Conservation (phyloP, 2,888 invertebrate species). For the Eupeodes luniger region DNA sequence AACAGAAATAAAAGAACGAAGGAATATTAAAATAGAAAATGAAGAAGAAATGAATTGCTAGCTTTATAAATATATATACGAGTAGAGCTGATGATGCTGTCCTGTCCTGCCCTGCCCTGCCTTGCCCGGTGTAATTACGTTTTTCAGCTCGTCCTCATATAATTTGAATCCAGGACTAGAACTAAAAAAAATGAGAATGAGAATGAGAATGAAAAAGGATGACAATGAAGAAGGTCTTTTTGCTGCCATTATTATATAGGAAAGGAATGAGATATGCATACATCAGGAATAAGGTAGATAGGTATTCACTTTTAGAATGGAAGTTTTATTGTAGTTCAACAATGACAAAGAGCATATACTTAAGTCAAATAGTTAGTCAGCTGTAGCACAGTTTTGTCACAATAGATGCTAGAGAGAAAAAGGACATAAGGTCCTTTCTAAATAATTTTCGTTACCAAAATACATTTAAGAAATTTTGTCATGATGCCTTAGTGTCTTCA, state of each 20-base stretch:
- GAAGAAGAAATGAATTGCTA: constrained; percentile 45
- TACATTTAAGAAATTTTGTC: constrained; percentile 39
- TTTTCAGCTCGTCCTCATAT: constrained; percentile 71
- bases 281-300: background rate
- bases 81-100: constrained; percentile 4
- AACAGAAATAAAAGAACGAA: constrained; percentile 1
- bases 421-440: constrained; percentile 39
- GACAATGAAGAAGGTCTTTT: constrained; percentile 51
- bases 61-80: background rate
- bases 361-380: constrained; percentile 29
- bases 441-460: constrained; percentile 9
- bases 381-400: constrained; percentile 41
- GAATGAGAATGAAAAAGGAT: background rate
- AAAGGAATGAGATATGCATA: background rate
- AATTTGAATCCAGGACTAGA: constrained; percentile 64
- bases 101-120: constrained; percentile 44
- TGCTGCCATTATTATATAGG: background rate
- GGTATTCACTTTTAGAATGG: background rate
- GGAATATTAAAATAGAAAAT: constrained; percentile 29
- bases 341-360: constrained; percentile 42
- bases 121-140: constrained; percentile 69
- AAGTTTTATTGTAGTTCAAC: constrained; percentile 30
- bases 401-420: constrained; percentile 17
- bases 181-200: constrained; percentile 25
- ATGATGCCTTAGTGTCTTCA: constrained; percentile 21